These are phyloP conservation scores for Muscicapa striata DNA, from an alignment of 2,797 vertebrate genomes.

Conservation along the genomic window DNA sequence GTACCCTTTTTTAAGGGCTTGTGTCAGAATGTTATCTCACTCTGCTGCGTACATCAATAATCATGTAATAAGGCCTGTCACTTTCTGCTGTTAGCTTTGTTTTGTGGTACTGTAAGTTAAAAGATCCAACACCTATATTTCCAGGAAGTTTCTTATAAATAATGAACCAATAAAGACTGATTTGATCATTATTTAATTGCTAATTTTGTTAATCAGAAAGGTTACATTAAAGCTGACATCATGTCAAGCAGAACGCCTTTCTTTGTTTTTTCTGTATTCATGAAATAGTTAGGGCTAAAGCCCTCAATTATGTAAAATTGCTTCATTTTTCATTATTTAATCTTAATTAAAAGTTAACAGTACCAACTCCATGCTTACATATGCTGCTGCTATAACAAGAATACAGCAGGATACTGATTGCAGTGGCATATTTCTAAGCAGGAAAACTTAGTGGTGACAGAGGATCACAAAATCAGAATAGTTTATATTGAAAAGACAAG, in stretches of 20 bases:
- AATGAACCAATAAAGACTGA: conserved; percentile 26
- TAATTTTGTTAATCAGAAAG: neutral
- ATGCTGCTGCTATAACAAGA: neutral
- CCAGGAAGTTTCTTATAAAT: neutral
- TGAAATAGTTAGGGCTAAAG: neutral
- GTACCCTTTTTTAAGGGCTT: conserved; percentile 60
- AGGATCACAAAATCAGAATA: neutral
- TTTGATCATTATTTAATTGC: neutral
- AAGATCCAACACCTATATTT: neutral
- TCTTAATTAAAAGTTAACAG: neutral
- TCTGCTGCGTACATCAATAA: neutral
- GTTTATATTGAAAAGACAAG: neutral
- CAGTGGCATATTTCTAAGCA: neutral
- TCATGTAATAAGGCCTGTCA: neutral
- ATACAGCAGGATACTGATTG: neutral
- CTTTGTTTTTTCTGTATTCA: neutral
- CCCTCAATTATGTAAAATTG: neutral
- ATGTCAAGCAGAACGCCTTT: neutral
- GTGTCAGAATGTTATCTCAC: neutral
- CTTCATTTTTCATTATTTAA: neutral
- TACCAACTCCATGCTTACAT: neutral
- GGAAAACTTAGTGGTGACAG: neutral
- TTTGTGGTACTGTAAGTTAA: neutral
- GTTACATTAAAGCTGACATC: conserved; percentile 14
- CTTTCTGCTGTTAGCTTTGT: neutral